These are phyloP conservation scores for Teleiodes luculella DNA, from an alignment of 2,888 invertebrate species.

Conservation along the genomic window DNA sequence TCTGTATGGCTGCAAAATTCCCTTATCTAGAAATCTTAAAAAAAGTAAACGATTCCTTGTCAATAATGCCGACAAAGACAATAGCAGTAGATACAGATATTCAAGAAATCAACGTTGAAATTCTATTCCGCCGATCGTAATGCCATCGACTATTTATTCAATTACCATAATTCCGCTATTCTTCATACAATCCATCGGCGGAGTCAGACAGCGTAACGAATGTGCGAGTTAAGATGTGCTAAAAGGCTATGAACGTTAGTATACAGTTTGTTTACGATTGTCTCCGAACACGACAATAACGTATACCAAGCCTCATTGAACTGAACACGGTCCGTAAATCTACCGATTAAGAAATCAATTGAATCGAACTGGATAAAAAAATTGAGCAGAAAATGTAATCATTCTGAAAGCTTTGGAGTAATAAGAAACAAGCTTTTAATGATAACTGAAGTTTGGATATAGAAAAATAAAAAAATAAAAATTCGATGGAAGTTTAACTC, in stretches of 20 bases:
- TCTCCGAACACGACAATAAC: conserved; percentile 65
- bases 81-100: conserved; percentile 1
- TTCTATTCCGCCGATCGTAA: conserved; percentile 11
- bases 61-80: conserved; percentile 5
- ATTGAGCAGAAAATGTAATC: conserved; percentile 21
- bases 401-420: not conserved
- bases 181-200: conserved; percentile 22
- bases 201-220: conserved; percentile 41
- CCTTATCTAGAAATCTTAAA: not conserved
- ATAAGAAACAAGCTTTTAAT: not conserved
- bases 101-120: conserved; percentile 6
- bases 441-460: too few relatives aligned
- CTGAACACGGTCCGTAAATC: conserved; percentile 61
- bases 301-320: conserved; percentile 72
- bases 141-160: conserved; percentile 8
- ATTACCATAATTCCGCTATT: conserved; percentile 6
- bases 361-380: conserved; percentile 45
- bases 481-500: too few relatives aligned
- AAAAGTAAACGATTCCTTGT: not conserved
- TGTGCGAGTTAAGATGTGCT: conserved; percentile 47
- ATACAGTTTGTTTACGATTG: conserved; percentile 66
- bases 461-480: too few relatives aligned
- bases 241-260: conserved; percentile 63
- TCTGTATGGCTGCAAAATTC: too few relatives aligned
- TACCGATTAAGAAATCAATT: conserved; percentile 56